phyloP scores from a whole-genome alignment of 2,888 invertebrate species.

The Drosophila cyrtoloma region DNA sequence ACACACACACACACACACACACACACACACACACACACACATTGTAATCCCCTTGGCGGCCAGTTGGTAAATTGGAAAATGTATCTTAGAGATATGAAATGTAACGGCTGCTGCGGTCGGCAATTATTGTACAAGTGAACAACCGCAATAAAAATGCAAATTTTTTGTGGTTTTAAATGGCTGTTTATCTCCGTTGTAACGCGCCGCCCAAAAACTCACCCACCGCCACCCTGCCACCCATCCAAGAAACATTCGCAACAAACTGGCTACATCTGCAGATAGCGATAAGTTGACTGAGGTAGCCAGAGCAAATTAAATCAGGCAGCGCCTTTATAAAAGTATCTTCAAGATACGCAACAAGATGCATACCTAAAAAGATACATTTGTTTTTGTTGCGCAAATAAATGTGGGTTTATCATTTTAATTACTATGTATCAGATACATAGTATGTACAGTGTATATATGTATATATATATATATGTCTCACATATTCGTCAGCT shows the following conservation, averaged over 20 bases:
- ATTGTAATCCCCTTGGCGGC: conserved; percentile 49
- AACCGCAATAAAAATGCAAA: conserved; percentile 77
- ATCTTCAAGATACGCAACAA: conserved; percentile 43
- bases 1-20: conserved; percentile 12
- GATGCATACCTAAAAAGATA: conserved; percentile 1
- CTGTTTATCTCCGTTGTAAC: conserved; percentile 46
- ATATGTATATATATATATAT: background rate
- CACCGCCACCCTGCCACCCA: background rate
- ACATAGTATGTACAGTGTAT: background rate
- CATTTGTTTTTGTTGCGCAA: background rate
- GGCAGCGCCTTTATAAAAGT: conserved; percentile 48
- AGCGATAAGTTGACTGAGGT: conserved; percentile 27
- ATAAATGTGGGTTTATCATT: background rate
- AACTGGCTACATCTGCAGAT: conserved; percentile 42
- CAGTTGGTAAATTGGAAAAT: conserved; percentile 59
- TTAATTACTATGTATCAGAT: too few relatives aligned
- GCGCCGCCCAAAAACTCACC: conserved; percentile 1
- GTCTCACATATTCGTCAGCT: background rate
- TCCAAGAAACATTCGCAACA: background rate
- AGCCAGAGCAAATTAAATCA: conserved; percentile 29
- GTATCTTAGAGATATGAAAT: conserved; percentile 61
- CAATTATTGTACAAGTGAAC: conserved; percentile 74
- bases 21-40: background rate
- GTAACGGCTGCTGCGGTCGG: conserved; percentile 51
- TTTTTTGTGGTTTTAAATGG: conserved; percentile 59